Evolutionary conservation across 1,140 invertebrate species (phyloP).

Genomic region (Schlechtendalia chinensis): DNA sequence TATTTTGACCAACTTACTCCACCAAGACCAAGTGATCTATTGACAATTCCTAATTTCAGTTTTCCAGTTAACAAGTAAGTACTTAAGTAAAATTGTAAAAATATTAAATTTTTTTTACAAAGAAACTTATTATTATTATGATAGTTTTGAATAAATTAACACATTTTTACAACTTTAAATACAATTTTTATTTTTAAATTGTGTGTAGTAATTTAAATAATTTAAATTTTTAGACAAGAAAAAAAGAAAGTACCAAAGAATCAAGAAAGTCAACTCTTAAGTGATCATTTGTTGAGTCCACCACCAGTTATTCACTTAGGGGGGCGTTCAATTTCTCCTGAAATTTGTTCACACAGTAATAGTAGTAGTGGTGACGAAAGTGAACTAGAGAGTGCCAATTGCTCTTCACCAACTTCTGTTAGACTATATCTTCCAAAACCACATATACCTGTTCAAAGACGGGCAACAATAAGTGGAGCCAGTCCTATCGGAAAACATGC

Average conservation of each 20-base stretch:
- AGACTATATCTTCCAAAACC: conserved; percentile 74
- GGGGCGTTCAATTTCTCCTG: conserved; percentile 48
- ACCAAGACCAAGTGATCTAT: conserved; percentile 62
- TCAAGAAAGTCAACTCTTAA: conserved; percentile 40
- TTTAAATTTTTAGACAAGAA: conserved; percentile 22
- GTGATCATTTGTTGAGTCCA: conserved; percentile 36
- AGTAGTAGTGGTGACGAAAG: conserved; percentile 50
- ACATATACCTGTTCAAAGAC: conserved; percentile 69
- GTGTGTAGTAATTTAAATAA: not conserved
- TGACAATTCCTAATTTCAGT: conserved; percentile 66
- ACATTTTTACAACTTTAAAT: too few relatives aligned
- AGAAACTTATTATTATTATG: too few relatives aligned
- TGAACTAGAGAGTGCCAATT: conserved; percentile 47
- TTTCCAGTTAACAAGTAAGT: conserved; percentile 63
- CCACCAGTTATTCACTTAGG: conserved; percentile 23
- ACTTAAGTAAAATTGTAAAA: not conserved
- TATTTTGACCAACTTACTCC: conserved; percentile 69
- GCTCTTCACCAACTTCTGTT: conserved; percentile 56
- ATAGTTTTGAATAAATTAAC: too few relatives aligned
- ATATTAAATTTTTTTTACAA: not conserved
- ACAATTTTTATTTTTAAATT: not conserved
- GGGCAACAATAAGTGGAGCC: conserved; percentile 84
- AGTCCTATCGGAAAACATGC: conserved; percentile 69
- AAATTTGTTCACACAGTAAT: conserved; percentile 46
- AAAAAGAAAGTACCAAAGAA: conserved; percentile 26